phyloP scores from a whole-genome alignment of 2,888 invertebrate species.

The Nephrotoma guestfalica region DNA sequence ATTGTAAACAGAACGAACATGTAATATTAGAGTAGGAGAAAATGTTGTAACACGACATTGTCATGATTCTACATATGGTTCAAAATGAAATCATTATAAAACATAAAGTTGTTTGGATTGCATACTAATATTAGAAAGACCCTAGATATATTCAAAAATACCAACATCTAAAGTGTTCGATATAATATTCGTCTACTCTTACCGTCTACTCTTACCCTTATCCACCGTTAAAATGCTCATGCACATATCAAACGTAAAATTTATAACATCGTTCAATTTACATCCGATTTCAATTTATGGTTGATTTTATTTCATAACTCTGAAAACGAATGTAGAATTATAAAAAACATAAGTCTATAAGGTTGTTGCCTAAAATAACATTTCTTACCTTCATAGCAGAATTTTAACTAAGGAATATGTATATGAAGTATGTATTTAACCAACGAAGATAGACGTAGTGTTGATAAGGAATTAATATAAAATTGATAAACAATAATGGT shows the following conservation, averaged over 20 bases:
- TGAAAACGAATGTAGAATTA: neutral
- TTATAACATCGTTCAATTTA: neutral
- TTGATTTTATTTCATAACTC: neutral
- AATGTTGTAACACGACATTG: too few species aligned
- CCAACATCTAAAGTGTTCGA: too few species aligned
- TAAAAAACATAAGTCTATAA: neutral
- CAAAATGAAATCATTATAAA: too few species aligned
- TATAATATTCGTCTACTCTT: too few species aligned
- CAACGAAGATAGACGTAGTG: neutral
- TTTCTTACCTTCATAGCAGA: neutral
- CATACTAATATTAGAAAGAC: too few species aligned
- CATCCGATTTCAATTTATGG: neutral
- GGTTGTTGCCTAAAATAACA: neutral
- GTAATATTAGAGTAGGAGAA: too few species aligned
- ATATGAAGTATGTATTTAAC: neutral
- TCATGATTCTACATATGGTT: too few species aligned
- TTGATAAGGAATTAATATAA: neutral
- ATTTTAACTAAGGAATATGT: neutral
- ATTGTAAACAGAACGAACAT: too few species aligned
- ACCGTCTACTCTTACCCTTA: too few species aligned
- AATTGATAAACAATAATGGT: neutral
- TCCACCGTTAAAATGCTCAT: neutral
- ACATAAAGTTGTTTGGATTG: too few species aligned
- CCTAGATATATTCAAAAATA: too few species aligned
- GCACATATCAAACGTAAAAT: neutral